Base-by-base conservation (phyloP, 2,113 vertebrate genomes). In the Callopanchax toddi region DNA sequence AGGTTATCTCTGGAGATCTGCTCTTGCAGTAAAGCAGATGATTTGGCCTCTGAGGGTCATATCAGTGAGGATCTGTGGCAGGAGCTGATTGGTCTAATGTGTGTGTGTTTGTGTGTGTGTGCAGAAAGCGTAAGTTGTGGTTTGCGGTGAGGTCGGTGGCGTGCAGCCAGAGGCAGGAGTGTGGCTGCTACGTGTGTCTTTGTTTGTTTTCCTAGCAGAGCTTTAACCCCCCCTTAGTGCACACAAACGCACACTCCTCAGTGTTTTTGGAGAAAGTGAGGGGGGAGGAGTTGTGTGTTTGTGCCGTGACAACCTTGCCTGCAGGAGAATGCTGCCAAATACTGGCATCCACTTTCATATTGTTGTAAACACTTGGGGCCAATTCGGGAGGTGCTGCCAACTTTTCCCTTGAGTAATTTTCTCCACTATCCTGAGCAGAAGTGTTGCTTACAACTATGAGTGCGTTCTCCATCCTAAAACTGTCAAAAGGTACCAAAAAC, bases 1-100 rank as follows among this genome's bases (percentile, higher is more conserved):
- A 65, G 87, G 72, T 88, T 90, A 92, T 91, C 89, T 79, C 68
- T 69, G 64, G 26, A 78, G 83, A 91, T 91, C 88, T 83, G 63
- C 43, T 82, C 29, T 46, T 64, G 78, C 79, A 74, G 51, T 78
- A 74, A 67, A 81, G 79, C 81, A 81, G 78, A 90, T 87, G 85
- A 91, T 82, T 89, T 84, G 71, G 50, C 71, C 71, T 81, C 70
- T 61, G 65, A 67, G 60, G 74, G 69, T 64, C 69, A 74, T 86
- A 89, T 91, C 82, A 16, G 68, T 53, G 66, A 51, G 59, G 75
- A 84, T 87, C 82, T 80, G 74, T 18, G 18, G 59, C 48, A 58
- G 77, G 79, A 63, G 55, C 60, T 83, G 86, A 83, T 76, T 76
- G 62, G 72, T 70, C 13, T 23, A 63, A 68, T 51, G 75, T 54